Base-by-base conservation (phyloP, 2,888 invertebrate species). In the Nomada fabriciana region DNA sequence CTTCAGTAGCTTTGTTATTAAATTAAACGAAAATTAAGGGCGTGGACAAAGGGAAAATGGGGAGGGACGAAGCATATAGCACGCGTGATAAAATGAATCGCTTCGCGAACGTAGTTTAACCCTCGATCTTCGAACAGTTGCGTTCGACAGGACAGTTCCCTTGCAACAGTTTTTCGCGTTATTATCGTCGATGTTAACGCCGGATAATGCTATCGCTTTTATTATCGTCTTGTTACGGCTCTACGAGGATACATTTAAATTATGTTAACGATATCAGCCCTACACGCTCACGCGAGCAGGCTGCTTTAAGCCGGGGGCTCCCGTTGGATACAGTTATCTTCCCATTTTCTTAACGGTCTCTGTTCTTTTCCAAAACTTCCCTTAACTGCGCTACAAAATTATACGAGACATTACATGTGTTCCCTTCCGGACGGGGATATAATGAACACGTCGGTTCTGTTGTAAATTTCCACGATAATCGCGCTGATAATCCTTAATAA, bases 341-440 rank as follows among this genome's bases (percentile, higher is more conserved):
- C 81, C 67, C 82, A 80, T 75, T 80, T 75, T 59, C 82, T 82
- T 80, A 82, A 80, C 71, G 81, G 68, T 68, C 50, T 52, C 71
- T 50, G 57, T 61, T 75, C 81, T 82, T 75, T 82, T 82, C 63
- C 67, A 68, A 36, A 81, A 82, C 81, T 82, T 82, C 11, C 18
- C 67, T 52, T 69, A 63, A 80, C 81, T 61, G 52, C 67, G 1
- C 53, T 64, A 9, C 50, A 29, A 81, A 82, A 80, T 71, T 71
- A 68, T 75, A 75, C 59, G 25, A 53, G 47, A 67, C 53, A 57
- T 64, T 82, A 80, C 67, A 59, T 15, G 53, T 59, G 43, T 23
- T 47, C 2, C 20, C 15, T 50, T 29, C 52, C 20, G 10, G 13
- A 42, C 43, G 55, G 15, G 63, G 20, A 11, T 53, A 13, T 78